Conservation (phyloP, 2,113 vertebrate species). For the Antigone vipio region DNA sequence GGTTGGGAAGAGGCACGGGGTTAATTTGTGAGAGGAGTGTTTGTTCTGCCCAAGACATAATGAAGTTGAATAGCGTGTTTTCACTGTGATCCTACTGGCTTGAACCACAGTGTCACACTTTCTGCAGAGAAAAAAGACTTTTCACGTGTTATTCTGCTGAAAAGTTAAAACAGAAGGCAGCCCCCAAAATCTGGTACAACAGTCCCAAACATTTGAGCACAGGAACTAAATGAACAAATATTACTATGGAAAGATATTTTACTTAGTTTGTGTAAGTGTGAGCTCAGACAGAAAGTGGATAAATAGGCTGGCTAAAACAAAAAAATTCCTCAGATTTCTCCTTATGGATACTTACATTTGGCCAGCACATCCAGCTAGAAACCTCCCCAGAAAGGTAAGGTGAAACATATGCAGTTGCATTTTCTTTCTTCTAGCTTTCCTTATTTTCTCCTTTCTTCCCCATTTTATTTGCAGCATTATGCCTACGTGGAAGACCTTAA, state of each 20-base stretch:
- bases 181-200: background rate
- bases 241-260: background rate
- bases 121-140: background rate
- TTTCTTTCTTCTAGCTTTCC: background rate
- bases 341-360: background rate
- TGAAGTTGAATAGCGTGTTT: background rate
- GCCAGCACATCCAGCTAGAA: background rate
- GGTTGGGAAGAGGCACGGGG: background rate
- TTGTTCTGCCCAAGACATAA: background rate
- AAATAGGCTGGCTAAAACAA: background rate
- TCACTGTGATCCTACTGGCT: background rate
- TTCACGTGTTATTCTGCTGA: background rate
- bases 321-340: fast-evolving
- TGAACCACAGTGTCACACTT: background rate
- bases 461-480: background rate
- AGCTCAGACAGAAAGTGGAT: background rate
- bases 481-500: background rate
- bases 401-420: background rate
- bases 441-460: background rate
- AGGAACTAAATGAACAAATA: background rate
- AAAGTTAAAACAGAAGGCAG: background rate
- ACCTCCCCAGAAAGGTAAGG: background rate
- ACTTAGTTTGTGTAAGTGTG: background rate
- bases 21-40: background rate
- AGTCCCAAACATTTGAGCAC: background rate